Evolutionary conservation across 64 coral and sea anemone genomes (phyloP).

Genomic region (Actinia tenebrosa): DNA sequence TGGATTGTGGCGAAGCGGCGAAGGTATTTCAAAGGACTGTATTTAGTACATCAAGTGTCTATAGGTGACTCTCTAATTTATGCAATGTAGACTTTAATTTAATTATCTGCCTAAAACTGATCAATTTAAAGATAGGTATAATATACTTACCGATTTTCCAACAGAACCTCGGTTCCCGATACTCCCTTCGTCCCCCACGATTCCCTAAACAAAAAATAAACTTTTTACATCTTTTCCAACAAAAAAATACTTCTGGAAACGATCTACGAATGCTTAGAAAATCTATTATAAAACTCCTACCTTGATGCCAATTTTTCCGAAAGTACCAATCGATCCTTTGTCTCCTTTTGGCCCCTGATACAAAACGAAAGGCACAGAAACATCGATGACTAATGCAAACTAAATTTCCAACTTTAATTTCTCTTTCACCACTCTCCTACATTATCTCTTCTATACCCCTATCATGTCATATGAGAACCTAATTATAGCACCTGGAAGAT

Average conservation of each 20-base stretch:
- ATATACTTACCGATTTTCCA: slow-evolving; percentile 3
- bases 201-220: slow-evolving; percentile 25
- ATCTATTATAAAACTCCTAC: background rate
- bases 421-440: background rate
- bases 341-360: slow-evolving; percentile 15
- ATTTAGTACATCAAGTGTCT: too few species aligned
- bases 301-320: background rate
- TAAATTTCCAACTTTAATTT: background rate
- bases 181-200: slow-evolving; percentile 29
- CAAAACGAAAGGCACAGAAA: background rate
- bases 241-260: background rate
- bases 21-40: too few species aligned
- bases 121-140: background rate
- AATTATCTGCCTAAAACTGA: too few species aligned
- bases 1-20: too few species aligned
- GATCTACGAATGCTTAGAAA: background rate
- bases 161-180: slow-evolving; percentile 24
- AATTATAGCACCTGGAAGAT: background rate
- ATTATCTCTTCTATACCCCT: too few species aligned
- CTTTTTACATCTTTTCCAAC: too few species aligned
- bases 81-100: too few species aligned
- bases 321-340: slow-evolving; percentile 16
- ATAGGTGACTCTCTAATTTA: too few species aligned
- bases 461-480: background rate
- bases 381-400: background rate